A percentile compares a stretch with the other conserved stretches of the same genome.
Conservation (phyloP, 2,113 vertebrate genomes). For the Hyperopisus bebe region DNA sequence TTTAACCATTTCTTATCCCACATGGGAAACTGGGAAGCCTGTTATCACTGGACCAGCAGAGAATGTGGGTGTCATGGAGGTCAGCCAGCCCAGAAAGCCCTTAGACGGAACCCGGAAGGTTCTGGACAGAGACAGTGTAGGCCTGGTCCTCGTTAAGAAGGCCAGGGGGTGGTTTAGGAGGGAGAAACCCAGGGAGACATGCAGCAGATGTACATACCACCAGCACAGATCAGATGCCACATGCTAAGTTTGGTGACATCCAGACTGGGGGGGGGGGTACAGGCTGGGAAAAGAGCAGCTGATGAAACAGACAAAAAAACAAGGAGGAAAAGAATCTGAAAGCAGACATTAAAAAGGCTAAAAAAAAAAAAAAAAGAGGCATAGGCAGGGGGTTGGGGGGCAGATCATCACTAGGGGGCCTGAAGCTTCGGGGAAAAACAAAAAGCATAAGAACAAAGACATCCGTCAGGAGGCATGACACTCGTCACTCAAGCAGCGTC, state of each 20-base stretch:
- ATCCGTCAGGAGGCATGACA: not conserved
- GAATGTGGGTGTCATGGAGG: not conserved
- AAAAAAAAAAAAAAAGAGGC: not conserved
- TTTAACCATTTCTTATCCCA: not conserved
- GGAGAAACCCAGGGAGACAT: not conserved
- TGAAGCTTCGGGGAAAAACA: not conserved
- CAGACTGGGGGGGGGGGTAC: not conserved
- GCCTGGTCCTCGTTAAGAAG: not conserved
- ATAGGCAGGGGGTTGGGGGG: not conserved
- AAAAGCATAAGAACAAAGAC: not conserved
- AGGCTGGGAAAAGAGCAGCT: not conserved
- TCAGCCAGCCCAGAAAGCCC: not conserved
- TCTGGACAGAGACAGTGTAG: not conserved
- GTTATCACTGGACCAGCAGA: not conserved
- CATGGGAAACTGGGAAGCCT: conserved; percentile 37
- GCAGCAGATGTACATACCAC: not conserved
- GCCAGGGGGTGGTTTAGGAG: not conserved
- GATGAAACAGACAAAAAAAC: not conserved
- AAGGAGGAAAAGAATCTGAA: not conserved
- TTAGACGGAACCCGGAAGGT: not conserved
- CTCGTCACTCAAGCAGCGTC: not conserved
- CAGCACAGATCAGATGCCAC: not conserved
- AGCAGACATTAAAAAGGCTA: not conserved
- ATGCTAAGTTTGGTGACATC: not conserved
- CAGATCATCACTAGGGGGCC: not conserved